Conservation (phyloP, 2,797 vertebrate genomes). For the Leptodactylus fallax region DNA sequence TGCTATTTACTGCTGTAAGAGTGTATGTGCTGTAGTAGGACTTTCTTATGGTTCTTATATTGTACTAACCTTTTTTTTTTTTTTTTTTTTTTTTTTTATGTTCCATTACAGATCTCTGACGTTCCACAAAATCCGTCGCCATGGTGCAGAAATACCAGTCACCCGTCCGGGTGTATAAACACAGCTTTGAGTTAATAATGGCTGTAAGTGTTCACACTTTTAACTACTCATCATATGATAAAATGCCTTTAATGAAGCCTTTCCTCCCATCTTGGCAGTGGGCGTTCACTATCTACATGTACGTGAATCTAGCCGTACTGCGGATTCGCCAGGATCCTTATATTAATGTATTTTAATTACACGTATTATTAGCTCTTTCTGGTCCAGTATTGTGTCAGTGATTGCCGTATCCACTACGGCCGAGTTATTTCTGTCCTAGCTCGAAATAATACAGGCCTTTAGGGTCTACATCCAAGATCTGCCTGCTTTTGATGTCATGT, state of each 20-base stretch:
- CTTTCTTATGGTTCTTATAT: not conserved
- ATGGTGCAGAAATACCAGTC: conserved; percentile 99
- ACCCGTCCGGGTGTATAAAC: conserved; percentile 92
- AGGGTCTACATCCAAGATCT: conserved; percentile 36
- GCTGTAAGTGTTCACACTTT: conserved; percentile 81
- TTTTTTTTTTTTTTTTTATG: no score
- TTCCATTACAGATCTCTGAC: conserved; percentile 70
- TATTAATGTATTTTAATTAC: not conserved
- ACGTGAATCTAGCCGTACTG: no score
- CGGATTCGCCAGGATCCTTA: not conserved
- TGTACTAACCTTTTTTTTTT: not conserved
- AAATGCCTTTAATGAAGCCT: no score
- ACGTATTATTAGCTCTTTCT: not conserved
- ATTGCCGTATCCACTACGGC: not conserved
- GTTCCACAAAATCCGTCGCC: conserved; percentile 64
- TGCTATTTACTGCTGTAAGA: no score
- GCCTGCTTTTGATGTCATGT: conserved; percentile 39
- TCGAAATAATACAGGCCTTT: conserved; percentile 37
- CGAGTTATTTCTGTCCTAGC: conserved; percentile 14
- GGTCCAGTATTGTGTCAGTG: not conserved
- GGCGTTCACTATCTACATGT: no score
- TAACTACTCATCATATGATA: not conserved
- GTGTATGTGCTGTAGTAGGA: not conserved
- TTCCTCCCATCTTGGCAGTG: no score
- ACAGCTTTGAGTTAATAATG: conserved; percentile 95